phyloP scores from a whole-genome alignment of 2,888 invertebrate genomes.

The Sclerodermus sp. region DNA sequence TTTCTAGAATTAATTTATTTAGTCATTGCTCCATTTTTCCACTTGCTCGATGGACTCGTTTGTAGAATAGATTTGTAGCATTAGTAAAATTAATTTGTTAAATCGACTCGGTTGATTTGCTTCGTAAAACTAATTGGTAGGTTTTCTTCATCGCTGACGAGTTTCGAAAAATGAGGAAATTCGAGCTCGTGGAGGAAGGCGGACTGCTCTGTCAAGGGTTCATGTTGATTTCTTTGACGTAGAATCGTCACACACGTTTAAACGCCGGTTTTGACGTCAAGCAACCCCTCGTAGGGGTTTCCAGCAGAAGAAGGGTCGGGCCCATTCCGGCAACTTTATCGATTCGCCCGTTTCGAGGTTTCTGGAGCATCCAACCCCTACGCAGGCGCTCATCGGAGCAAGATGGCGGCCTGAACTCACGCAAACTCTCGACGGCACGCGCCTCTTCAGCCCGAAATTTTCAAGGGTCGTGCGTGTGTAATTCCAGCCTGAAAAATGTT shows the following conservation, averaged over 20 bases:
- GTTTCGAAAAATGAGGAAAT: no score
- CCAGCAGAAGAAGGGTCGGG: not conserved
- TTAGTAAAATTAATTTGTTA: no score
- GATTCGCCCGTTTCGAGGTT: slow-evolving; percentile 40
- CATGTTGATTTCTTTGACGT: no score
- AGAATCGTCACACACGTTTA: no score
- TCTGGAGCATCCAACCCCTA: slow-evolving; percentile 35
- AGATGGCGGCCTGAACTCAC: slow-evolving; percentile 30
- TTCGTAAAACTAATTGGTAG: no score
- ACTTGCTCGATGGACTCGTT: no score
- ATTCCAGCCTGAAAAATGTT: not conserved
- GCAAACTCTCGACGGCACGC: not conserved
- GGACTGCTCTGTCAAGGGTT: no score
- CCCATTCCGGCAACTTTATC: slow-evolving; percentile 22
- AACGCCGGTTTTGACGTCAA: slow-evolving; percentile 26
- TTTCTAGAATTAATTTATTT: not conserved
- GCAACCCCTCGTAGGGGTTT: not conserved
- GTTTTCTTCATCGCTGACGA: no score
- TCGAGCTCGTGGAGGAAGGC: no score
- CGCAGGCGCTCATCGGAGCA: slow-evolving; percentile 30
- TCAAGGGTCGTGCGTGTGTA: not conserved
- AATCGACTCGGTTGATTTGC: no score
- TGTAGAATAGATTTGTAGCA: no score
- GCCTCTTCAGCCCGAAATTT: not conserved
- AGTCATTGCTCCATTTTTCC: no score